Evolutionary conservation across 1,140 invertebrate species (phyloP), one percentile per base, ranked within the genome.

Genomic region (Pomacea maculata): DNA sequence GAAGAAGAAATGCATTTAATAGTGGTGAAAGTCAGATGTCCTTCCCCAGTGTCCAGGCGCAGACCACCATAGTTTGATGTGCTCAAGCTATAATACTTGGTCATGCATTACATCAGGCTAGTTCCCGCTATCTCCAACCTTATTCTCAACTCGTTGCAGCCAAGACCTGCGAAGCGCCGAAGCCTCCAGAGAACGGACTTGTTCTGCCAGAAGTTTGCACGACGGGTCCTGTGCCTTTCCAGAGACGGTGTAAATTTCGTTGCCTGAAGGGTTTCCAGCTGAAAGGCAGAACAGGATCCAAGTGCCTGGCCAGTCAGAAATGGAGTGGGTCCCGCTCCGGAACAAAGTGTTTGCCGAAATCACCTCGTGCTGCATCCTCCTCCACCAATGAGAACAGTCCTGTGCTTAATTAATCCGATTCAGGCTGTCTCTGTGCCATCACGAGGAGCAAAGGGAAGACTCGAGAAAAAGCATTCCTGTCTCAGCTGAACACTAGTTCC

Each of bases 261-360:
- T 84, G 83, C 70, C 34, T 73, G n/a, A 68, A 67, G 12, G 81
- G 79, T 45, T 84, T 71, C 77, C 70, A 63, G 29, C 25, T 65
- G 63, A 19, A 63, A 67, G 83, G 83, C 19, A 73, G 73, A 15
- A 55, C 65, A 34, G 83, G 64, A 14, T 67, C 83, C 55, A 84
- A 79, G 68, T 84, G 83, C 73, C 63, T 72, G 64, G 81, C 81
- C 64, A 82, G 67, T 64, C 67, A 75, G 34, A 70, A 78, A 14
- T 84, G 83, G 83, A 81, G 79, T 57, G 71, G 67, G 54, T 68
- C 80, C 29, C 25, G 25, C 7, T 72, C 29, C 34, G 21, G 57
- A 11, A 61, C 81, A 11, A 72, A 45, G 25, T 82, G 81, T 79
- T 77, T 79, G 45, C 77, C 68, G 34, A 52, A n/a, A 67, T 54